These are phyloP conservation scores for Chlamydotis undulata DNA, from an alignment of 2,113 vertebrate species.

Conservation along the genomic window DNA sequence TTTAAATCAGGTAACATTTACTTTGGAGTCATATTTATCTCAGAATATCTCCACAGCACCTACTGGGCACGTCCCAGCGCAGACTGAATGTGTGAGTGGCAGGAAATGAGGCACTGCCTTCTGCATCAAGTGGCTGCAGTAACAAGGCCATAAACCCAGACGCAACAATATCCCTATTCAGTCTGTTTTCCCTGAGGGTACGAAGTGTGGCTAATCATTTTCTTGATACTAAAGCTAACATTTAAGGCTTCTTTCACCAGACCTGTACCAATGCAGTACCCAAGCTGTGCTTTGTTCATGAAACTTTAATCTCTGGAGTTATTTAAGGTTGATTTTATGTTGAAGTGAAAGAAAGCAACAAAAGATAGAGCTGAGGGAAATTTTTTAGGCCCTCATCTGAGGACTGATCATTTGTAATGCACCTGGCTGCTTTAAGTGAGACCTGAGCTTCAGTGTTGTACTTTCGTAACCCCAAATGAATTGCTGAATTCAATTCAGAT, in stretches of 20 bases:
- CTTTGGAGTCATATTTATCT: background rate
- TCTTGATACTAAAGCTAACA: background rate
- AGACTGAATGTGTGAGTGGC: background rate
- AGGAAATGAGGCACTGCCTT: background rate
- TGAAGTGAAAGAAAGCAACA: slow-evolving; percentile 14
- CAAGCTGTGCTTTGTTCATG: background rate
- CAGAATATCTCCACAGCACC: background rate
- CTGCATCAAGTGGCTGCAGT: background rate
- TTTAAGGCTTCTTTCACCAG: background rate
- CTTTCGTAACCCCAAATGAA: background rate
- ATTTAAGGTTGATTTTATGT: background rate
- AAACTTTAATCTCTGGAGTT: background rate
- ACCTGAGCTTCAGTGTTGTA: background rate
- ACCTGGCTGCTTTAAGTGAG: background rate
- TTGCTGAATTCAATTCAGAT: background rate
- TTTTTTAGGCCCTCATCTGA: background rate
- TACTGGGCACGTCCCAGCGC: background rate
- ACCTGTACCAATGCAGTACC: background rate
- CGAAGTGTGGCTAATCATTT: background rate
- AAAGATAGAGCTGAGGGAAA: background rate
- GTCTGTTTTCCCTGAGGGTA: background rate
- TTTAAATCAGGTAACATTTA: background rate
- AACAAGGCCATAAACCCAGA: background rate
- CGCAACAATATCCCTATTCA: background rate
- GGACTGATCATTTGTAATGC: background rate